Evolutionary conservation across 2,888 invertebrate species (phyloP).

Genomic region (Hemistola chrysoprasaria): DNA sequence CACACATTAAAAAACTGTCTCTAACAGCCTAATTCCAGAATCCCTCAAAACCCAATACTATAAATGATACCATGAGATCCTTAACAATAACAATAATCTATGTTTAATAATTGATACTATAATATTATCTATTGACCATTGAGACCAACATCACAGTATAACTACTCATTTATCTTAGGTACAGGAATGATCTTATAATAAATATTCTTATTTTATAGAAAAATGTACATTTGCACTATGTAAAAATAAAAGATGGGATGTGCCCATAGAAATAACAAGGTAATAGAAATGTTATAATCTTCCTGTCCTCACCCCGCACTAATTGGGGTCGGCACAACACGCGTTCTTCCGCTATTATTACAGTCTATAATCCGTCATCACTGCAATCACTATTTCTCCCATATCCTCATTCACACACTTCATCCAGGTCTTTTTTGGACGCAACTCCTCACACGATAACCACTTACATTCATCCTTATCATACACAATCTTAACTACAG

Average conservation of each 20-base stretch:
- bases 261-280: conserved; percentile 57
- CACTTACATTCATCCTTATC: too few relatives aligned
- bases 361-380: too few relatives aligned
- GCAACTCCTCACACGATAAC: too few relatives aligned
- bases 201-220: conserved; percentile 53
- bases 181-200: conserved; percentile 78
- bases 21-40: conserved; percentile 71
- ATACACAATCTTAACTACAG: too few relatives aligned
- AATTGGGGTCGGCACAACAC: too few relatives aligned
- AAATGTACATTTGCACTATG: conserved; percentile 74
- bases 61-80: conserved; percentile 78
- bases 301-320: too few relatives aligned
- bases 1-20: conserved; percentile 48
- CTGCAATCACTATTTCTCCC: too few relatives aligned
- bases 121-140: conserved; percentile 73
- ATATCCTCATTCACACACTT: too few relatives aligned
- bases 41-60: conserved; percentile 65
- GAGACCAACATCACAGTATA: conserved; percentile 81
- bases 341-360: too few relatives aligned
- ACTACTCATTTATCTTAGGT: conserved; percentile 78
- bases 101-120: conserved; percentile 78
- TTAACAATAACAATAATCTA: conserved; percentile 79
- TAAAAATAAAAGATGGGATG: conserved; percentile 54
- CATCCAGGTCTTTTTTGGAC: too few relatives aligned
- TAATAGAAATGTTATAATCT: too few relatives aligned